A percentile compares a stretch with the other conserved stretches of the same genome.
Conservation (phyloP, 2,888 invertebrate species). For the Sclerodermus sp. region DNA sequence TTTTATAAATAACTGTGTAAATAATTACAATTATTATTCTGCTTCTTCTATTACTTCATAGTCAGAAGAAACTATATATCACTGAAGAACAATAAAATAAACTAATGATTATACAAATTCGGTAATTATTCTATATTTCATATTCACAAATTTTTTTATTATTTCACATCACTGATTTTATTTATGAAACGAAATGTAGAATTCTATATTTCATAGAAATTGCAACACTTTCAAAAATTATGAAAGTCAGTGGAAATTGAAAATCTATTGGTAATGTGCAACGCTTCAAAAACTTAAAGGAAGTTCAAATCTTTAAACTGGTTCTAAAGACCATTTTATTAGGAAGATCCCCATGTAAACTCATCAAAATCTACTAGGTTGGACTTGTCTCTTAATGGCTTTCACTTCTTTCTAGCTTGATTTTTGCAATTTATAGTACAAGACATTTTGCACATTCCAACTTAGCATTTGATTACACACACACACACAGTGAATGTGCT, state of each 20-base stretch:
- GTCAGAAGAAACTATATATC: too few relatives aligned
- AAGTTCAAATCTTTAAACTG: constrained; percentile 30
- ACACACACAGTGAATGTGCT: constrained; percentile 18
- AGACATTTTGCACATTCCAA: constrained; percentile 18
- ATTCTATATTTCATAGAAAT: constrained; percentile 8
- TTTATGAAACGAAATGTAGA: not conserved
- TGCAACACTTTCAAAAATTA: constrained; percentile 13
- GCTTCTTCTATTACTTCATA: too few relatives aligned
- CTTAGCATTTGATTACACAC: constrained; percentile 10
- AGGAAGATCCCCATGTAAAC: too few relatives aligned
- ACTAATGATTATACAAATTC: too few relatives aligned
- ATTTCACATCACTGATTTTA: too few relatives aligned
- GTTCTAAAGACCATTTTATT: constrained; percentile 2
- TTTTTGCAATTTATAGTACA: constrained; percentile 17
- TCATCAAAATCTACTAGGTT: too few relatives aligned
- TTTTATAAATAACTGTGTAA: too few relatives aligned
- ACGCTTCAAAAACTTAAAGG: constrained; percentile 19
- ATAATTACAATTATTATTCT: too few relatives aligned
- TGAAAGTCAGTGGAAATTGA: constrained; percentile 6
- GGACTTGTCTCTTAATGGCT: too few relatives aligned
- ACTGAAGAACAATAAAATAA: too few relatives aligned
- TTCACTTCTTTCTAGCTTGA: constrained; percentile 18
- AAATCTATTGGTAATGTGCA: constrained; percentile 12
- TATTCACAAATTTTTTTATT: too few relatives aligned
- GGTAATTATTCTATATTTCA: too few relatives aligned